Conservation (phyloP, 2,113 vertebrate genomes). For the Triplophysa tibetana region DNA sequence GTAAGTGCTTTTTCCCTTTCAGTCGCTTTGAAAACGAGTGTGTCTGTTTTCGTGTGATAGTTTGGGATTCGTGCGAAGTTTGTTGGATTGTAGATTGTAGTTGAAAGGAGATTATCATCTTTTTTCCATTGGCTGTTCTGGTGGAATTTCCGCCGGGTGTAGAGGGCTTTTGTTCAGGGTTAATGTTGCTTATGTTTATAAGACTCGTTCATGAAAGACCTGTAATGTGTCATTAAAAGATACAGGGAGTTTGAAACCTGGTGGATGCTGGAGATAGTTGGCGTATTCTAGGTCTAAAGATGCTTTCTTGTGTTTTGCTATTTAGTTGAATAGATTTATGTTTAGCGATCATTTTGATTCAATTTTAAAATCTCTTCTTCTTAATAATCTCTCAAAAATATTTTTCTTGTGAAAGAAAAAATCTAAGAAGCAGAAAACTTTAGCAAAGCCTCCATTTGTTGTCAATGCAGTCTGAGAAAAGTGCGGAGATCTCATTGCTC, state of each 20-base stretch:
- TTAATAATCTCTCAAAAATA: too few relatives aligned
- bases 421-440: too few relatives aligned
- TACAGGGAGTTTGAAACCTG: too few relatives aligned
- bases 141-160: not conserved
- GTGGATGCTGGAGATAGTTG: not conserved
- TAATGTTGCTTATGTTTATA: not conserved
- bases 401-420: too few relatives aligned
- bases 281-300: not conserved
- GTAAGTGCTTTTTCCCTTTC: constrained; percentile 55
- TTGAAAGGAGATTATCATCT: not conserved
- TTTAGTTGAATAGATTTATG: not conserved
- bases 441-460: too few relatives aligned
- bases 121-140: not conserved
- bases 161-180: not conserved
- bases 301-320: not conserved
- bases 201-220: not conserved
- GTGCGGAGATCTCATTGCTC: too few relatives aligned
- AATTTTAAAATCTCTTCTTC: too few relatives aligned
- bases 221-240: not conserved
- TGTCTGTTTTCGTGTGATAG: not conserved
- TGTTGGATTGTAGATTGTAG: not conserved
- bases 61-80: not conserved
- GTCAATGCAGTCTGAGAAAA: too few relatives aligned
- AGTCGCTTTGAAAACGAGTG: not conserved
- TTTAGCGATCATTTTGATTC: too few relatives aligned